A percentile compares a stretch with the other conserved stretches of the same genome.
Conservation (phyloP, 2,888 invertebrate species). For the Andrena minutula region DNA sequence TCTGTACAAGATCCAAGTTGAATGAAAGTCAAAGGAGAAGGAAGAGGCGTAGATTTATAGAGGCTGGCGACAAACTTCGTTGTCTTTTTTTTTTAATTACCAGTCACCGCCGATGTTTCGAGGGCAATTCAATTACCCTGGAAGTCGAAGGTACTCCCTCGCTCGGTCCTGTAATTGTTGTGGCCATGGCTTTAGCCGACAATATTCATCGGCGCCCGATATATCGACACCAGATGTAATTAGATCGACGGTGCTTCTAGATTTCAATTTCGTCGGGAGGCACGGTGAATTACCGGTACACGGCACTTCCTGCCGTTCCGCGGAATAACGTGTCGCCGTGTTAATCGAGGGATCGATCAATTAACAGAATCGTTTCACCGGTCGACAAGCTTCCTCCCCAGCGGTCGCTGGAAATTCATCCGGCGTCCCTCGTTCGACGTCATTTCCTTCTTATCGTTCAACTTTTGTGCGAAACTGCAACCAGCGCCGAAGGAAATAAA, state of each 20-base stretch:
- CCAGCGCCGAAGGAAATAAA: no score
- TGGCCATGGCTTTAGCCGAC: conserved; percentile 58
- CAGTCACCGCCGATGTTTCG: conserved; percentile 23
- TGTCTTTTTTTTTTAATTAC: conserved; percentile 19
- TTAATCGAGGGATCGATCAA: conserved; percentile 57
- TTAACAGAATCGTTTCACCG: conserved; percentile 48
- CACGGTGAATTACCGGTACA: conserved; percentile 60
- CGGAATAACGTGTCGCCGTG: conserved; percentile 53
- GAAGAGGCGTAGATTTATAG: not conserved
- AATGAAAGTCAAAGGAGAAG: not conserved
- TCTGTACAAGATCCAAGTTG: no score
- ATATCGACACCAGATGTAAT: conserved; percentile 68
- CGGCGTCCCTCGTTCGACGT: not conserved
- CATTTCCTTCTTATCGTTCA: not conserved
- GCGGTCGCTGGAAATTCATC: not conserved
- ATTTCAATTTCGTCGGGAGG: conserved; percentile 68
- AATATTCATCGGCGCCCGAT: conserved; percentile 67
- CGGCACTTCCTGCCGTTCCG: conserved; percentile 44
- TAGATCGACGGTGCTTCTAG: conserved; percentile 65
- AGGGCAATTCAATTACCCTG: conserved; percentile 58
- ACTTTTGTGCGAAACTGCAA: not conserved
- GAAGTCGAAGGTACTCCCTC: conserved; percentile 58
- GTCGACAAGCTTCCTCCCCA: conserved; percentile 15
- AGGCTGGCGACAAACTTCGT: no score
- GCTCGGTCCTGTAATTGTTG: conserved; percentile 67